Evolutionary conservation across 2,888 invertebrate species (phyloP).

Genomic region (Stomorhina lunata): DNA sequence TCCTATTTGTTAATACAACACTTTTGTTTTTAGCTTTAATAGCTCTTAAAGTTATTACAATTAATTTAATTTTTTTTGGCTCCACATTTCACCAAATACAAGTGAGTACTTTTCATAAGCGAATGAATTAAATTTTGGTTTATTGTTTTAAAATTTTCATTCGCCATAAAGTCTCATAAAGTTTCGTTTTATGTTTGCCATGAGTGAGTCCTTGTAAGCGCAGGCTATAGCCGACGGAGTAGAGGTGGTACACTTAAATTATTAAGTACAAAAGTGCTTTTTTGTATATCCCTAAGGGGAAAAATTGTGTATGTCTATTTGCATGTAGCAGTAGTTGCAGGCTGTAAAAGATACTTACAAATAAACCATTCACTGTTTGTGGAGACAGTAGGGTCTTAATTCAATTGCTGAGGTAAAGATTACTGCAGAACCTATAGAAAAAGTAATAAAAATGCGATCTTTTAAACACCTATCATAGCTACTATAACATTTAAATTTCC

Average conservation of each 20-base stretch:
- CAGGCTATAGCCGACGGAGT: neutral
- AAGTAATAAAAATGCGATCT: too few species aligned
- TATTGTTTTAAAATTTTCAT: neutral
- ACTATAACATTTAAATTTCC: too few species aligned
- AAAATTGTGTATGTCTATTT: neutral
- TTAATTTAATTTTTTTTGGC: neutral
- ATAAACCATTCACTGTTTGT: neutral
- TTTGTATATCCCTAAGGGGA: neutral
- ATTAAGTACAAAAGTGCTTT: neutral
- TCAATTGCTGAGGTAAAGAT: too few species aligned
- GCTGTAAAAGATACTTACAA: neutral
- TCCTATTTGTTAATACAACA: neutral
- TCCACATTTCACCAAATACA: too few species aligned
- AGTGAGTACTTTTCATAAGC: neutral
- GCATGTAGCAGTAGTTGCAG: too few species aligned
- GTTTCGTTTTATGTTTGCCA: neutral
- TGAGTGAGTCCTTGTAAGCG: neutral
- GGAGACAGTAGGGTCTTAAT: neutral
- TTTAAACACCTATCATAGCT: too few species aligned
- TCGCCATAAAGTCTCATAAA: neutral
- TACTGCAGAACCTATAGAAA: too few species aligned
- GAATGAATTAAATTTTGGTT: neutral
- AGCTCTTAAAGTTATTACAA: neutral
- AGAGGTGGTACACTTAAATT: neutral
- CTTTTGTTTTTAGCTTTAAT: neutral